phyloP scores from a whole-genome alignment of 2,888 invertebrate genomes.

The Mimachlamys varia region DNA sequence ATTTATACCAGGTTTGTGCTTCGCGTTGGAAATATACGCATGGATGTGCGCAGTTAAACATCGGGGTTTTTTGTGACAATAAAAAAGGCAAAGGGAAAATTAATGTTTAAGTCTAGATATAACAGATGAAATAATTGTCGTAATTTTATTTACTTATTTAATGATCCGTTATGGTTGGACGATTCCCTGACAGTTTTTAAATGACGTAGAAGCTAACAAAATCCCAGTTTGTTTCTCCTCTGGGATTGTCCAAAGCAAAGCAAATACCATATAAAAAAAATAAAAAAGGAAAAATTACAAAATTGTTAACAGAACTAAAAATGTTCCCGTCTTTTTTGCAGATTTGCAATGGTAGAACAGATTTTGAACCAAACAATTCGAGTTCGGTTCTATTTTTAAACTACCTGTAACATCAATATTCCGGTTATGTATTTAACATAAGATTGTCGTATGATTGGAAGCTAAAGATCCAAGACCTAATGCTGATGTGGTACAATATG shows the following conservation, averaged over 20 bases:
- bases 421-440: too few species aligned
- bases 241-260: neutral
- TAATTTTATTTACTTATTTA: neutral
- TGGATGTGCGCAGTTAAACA: too few species aligned
- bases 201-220: neutral
- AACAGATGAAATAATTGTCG: neutral
- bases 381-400: too few species aligned
- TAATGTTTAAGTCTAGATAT: neutral
- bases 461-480: too few species aligned
- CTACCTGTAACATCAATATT: too few species aligned
- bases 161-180: neutral
- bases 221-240: neutral
- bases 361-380: too few species aligned
- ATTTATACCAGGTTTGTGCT: neutral
- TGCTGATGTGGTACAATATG: too few species aligned
- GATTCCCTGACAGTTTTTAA: neutral
- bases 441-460: too few species aligned
- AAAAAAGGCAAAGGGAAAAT: neutral
- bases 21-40: neutral
- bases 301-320: too few species aligned
- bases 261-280: neutral
- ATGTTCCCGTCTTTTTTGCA: too few species aligned
- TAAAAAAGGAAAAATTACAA: too few species aligned
- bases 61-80: neutral
- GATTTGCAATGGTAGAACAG: too few species aligned